A percentile compares a stretch with the other conserved stretches of the same genome.
These are phyloP conservation scores for Pemphredon lugubris DNA, from an alignment of 2,888 invertebrate genomes.

Conservation along the genomic window DNA sequence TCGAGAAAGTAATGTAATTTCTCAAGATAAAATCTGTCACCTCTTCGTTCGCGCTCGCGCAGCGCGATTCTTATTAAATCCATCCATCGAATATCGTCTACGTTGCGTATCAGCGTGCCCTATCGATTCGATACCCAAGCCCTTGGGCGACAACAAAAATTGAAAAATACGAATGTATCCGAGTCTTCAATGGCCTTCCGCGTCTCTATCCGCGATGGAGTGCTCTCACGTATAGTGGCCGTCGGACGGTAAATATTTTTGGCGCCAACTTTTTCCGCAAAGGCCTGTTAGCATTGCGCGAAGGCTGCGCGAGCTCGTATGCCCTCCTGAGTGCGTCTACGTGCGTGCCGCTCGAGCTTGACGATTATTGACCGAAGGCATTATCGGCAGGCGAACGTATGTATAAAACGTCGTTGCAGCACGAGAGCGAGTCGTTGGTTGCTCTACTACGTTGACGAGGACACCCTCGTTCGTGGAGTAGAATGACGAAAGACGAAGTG, in stretches of 20 bases:
- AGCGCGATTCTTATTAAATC: no score
- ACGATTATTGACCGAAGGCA: slow-evolving; percentile 74
- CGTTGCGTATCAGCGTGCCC: no score
- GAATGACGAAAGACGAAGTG: no score
- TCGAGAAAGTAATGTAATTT: no score
- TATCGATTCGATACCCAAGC: no score
- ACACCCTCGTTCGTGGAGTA: no score
- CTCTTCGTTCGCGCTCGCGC: no score
- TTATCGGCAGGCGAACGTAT: slow-evolving; percentile 67
- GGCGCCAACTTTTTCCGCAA: slow-evolving; percentile 74
- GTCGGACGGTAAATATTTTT: slow-evolving; percentile 76
- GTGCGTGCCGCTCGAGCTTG: slow-evolving; percentile 58
- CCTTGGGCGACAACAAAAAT: no score
- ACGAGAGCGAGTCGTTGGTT: no score
- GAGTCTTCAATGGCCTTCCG: slow-evolving; percentile 25
- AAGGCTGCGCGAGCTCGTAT: slow-evolving; percentile 55
- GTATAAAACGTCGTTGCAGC: slow-evolving; percentile 35
- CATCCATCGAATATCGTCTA: no score
- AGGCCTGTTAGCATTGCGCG: slow-evolving; percentile 62
- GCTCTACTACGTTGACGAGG: no score
- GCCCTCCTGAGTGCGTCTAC: slow-evolving; percentile 50
- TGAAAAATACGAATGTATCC: slow-evolving; percentile 11
- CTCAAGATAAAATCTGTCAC: no score
- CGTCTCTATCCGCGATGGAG: slow-evolving; percentile 34
- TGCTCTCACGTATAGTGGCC: slow-evolving; percentile 57